Conservation (phyloP, 2,888 invertebrate genomes). For the Melanostoma scalare region DNA sequence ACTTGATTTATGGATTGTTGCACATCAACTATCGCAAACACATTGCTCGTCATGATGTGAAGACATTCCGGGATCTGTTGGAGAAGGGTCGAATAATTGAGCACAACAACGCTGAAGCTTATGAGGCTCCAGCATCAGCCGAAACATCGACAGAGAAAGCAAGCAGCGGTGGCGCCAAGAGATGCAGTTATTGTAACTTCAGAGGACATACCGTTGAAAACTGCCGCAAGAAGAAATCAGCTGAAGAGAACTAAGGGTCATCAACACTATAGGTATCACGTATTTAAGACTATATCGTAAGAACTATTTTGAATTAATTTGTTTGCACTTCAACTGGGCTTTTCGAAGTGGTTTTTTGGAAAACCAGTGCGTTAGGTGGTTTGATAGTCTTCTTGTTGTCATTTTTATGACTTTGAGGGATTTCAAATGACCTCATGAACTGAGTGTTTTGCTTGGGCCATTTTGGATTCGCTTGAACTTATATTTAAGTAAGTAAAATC, state of each 20-base stretch:
- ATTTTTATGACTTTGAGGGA: neutral
- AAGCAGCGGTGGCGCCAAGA: slow-evolving; percentile 74
- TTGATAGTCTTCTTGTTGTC: neutral
- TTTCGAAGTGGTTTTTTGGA: slow-evolving; percentile 16
- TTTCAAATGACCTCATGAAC: slow-evolving; percentile 16
- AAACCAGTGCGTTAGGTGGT: slow-evolving; percentile 18
- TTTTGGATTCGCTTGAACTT: slow-evolving; percentile 35
- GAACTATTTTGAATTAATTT: neutral
- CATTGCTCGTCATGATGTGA: slow-evolving; percentile 42
- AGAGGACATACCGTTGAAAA: slow-evolving; percentile 78
- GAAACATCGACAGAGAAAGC: slow-evolving; percentile 65
- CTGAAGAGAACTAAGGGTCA: slow-evolving; percentile 18
- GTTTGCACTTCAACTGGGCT: slow-evolving; percentile 42
- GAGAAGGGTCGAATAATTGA: slow-evolving; percentile 56
- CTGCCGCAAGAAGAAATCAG: slow-evolving; percentile 76
- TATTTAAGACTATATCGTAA: slow-evolving; percentile 14
- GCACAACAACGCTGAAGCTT: slow-evolving; percentile 75
- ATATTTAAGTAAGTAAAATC: neutral
- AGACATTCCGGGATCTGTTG: slow-evolving; percentile 48
- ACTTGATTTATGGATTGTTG: slow-evolving; percentile 57
- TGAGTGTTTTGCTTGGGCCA: neutral
- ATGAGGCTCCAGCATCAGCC: slow-evolving; percentile 44
- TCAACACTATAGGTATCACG: neutral
- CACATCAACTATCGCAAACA: slow-evolving; percentile 51
- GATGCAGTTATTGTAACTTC: slow-evolving; percentile 79